Base-by-base conservation (phyloP, 1,140 invertebrate species). In the Drosophila mojavensis region DNA sequence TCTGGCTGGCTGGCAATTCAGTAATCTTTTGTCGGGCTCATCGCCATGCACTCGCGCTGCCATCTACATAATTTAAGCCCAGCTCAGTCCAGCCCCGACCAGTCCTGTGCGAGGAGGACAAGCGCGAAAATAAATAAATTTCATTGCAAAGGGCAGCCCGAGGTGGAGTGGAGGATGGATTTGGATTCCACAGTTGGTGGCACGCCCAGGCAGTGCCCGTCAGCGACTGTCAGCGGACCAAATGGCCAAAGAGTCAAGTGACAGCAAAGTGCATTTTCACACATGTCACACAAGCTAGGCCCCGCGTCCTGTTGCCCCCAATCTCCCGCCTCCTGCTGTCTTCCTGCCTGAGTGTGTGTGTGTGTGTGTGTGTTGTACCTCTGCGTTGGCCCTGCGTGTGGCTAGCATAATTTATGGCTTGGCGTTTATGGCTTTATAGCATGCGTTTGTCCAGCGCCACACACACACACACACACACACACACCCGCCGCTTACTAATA, bases 371-470 rank as follows among this genome's bases (percentile, higher is more conserved):
- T 17, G 5, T 36, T n/a, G 1, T 28, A 28, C 7, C 45, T 26
- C 36, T 5, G 11, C n/a, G 17, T 10, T 36, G 45, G 17, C 51
- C 48, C 59, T 45, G 43, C 28, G 30, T 69, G 58, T 64, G 66
- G 66, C 51, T 58, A 63, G 73, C 81, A 85, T 84, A 80, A 84
- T 84, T 84, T 84, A 84, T 84, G 81, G 81, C 60, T 71, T 72
- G 73, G 79, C 81, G 78, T 84, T 84, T 84, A 84, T 84, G 81
- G 81, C 81, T 84, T 84, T 84, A 84, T 84, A 75, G 81, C 81
- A 71, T 73, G 80, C 80, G 80, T 83, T 77, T 79, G 80, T 79
- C 80, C 78, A 56, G 53, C 68, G 30, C 56, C n/a, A 33, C 39
- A 13, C 11, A 11, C 45, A 28, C 41, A 47, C 20, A 24, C 20